Conservation (phyloP, 2,888 invertebrate species). For the Neoscelio sp. region DNA sequence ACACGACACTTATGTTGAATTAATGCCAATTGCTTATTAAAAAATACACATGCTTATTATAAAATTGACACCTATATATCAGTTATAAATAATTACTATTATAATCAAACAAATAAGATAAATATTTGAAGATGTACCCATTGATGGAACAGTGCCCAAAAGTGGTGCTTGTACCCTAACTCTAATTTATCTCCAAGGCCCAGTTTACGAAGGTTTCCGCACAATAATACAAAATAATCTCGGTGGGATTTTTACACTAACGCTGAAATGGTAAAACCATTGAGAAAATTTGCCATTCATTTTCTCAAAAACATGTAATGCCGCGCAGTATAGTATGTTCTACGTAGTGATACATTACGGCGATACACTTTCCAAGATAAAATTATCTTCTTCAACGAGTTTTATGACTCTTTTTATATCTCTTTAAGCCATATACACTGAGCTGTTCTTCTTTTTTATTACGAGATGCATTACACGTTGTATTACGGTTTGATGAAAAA, state of each 20-base stretch:
- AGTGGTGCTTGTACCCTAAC: too few species aligned
- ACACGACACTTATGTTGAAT: too few species aligned
- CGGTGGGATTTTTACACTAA: conserved; percentile 12
- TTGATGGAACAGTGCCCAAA: too few species aligned
- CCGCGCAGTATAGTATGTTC: conserved; percentile 6
- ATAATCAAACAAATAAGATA: too few species aligned
- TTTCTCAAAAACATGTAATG: conserved; percentile 23
- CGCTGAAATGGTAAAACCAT: conserved; percentile 10
- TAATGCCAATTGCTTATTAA: too few species aligned
- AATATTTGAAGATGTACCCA: too few species aligned
- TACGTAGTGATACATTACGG: conserved; percentile 41
- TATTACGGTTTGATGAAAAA: conserved; percentile 42
- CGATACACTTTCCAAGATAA: conserved; percentile 46
- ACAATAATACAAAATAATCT: conserved; percentile 4
- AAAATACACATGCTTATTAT: too few species aligned
- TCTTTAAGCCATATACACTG: conserved; percentile 51
- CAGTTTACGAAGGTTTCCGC: too few species aligned
- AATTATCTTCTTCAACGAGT: conserved; percentile 53
- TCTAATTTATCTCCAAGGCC: too few species aligned
- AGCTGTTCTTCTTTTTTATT: conserved; percentile 42
- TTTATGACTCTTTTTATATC: conserved; percentile 56
- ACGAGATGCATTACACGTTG: conserved; percentile 45
- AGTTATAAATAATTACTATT: too few species aligned
- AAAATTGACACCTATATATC: too few species aligned
- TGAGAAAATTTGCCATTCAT: conserved; percentile 25